Percentiles rank a stretch among this genome's conserved stretches.
phyloP scores from a whole-genome alignment of 2,797 vertebrate species.

The Argya squamiceps region DNA sequence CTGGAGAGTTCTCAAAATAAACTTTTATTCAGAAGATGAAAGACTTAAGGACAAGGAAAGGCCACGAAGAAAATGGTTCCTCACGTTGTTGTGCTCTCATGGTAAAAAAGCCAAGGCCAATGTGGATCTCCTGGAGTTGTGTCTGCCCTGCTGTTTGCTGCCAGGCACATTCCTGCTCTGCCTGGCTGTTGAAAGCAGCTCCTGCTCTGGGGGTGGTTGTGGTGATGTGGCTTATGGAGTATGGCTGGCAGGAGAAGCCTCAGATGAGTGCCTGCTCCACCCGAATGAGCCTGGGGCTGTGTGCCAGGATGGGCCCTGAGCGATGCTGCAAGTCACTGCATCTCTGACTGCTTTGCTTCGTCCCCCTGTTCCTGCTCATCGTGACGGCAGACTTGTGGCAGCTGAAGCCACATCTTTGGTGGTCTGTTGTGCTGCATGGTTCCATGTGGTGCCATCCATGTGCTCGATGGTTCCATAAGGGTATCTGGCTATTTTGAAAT shows the following conservation, averaged over 20 bases:
- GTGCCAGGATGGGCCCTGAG: background rate
- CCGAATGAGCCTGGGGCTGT: fast-evolving
- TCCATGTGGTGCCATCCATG: background rate
- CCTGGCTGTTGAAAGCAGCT: background rate
- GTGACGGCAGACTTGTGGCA: background rate
- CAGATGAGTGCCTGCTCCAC: background rate
- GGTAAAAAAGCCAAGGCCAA: background rate
- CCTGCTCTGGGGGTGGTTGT: fast-evolving
- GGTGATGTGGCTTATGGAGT: background rate
- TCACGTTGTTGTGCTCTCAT: fast-evolving
- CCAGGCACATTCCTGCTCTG: background rate
- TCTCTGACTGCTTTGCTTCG: background rate
- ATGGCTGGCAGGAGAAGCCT: background rate
- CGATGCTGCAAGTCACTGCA: background rate
- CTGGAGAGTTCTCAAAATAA: background rate
- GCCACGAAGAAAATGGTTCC: background rate
- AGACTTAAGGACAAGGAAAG: background rate
- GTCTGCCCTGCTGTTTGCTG: background rate
- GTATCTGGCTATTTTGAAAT: background rate
- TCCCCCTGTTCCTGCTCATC: fast-evolving
- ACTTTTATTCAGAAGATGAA: background rate
- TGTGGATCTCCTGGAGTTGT: background rate
- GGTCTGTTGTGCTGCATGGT: background rate
- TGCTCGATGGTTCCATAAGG: background rate
- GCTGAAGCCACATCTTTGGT: fast-evolving